These are phyloP conservation scores for Steinernema feltiae DNA, from an alignment of 1,140 invertebrate species.

Conservation along the genomic window DNA sequence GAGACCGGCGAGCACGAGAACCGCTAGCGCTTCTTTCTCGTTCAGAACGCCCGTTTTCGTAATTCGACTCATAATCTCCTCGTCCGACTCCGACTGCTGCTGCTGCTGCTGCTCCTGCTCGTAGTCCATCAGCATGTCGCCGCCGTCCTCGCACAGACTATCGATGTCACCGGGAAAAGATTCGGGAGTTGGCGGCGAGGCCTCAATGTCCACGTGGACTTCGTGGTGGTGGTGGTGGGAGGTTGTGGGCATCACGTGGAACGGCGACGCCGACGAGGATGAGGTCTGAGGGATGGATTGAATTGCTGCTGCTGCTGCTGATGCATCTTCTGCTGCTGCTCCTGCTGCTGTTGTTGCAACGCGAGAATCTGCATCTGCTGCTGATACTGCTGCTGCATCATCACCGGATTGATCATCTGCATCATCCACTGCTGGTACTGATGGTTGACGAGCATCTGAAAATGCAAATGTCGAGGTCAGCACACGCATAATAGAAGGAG, in stretches of 20 bases:
- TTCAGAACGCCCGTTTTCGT: neutral
- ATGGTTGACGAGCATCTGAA: neutral
- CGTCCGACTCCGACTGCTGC: neutral
- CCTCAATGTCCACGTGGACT: neutral
- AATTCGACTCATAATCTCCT: neutral
- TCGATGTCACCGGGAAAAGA: constrained; percentile 7
- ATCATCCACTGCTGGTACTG: constrained; percentile 2
- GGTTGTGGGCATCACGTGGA: constrained; percentile 1
- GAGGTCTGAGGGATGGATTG: neutral
- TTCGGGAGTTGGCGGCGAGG: neutral
- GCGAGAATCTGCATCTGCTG: neutral
- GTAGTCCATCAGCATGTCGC: no score
- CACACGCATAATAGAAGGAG: neutral
- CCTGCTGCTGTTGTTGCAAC: neutral
- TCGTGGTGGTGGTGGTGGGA: neutral
- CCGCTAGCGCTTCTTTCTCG: neutral
- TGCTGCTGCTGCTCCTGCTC: no score
- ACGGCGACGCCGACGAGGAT: neutral
- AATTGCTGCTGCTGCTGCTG: neutral
- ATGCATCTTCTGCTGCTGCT: no score
- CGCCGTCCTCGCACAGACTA: neutral
- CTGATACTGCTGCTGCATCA: neutral
- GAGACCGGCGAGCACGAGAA: neutral
- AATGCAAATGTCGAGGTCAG: neutral
- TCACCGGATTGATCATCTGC: neutral